Evolutionary conservation across 37 sponge, comb jelly and placozoan species (phyloP).

Genomic region (Bolinopsis microptera): DNA sequence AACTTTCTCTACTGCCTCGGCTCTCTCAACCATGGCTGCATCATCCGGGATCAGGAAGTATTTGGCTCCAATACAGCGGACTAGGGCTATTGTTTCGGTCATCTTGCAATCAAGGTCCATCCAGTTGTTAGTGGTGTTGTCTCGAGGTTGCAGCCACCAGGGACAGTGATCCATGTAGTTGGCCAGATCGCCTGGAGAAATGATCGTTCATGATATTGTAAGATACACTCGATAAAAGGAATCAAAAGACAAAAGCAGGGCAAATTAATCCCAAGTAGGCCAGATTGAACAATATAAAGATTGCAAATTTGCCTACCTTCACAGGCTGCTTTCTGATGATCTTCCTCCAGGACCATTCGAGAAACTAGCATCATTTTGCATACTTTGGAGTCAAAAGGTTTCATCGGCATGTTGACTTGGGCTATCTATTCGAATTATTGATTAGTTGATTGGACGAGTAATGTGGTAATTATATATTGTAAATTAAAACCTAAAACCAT

Average conservation of each 20-base stretch:
- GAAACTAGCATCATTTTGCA: slow-evolving; percentile 24
- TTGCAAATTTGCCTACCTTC: too few species aligned
- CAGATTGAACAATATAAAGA: too few species aligned
- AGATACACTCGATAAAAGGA: not conserved
- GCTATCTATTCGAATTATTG: too few species aligned
- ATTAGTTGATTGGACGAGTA: too few species aligned
- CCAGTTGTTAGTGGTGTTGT: slow-evolving; percentile 53
- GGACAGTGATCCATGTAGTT: slow-evolving; percentile 46
- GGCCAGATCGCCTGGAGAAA: slow-evolving; percentile 25
- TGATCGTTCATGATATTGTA: not conserved
- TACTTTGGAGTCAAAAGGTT: slow-evolving; percentile 11
- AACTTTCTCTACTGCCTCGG: not conserved
- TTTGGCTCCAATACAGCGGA: not conserved
- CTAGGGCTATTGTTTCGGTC: slow-evolving; percentile 30
- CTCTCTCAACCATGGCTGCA: slow-evolving; percentile 3
- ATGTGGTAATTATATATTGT: too few species aligned
- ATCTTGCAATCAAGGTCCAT: slow-evolving; percentile 48
- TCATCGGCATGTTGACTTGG: slow-evolving; percentile 30
- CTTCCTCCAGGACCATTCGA: slow-evolving; percentile 7
- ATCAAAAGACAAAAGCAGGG: not conserved
- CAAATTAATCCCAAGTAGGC: not conserved
- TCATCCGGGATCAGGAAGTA: slow-evolving; percentile 53
- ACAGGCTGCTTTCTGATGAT: slow-evolving; percentile 8
- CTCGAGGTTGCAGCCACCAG: not conserved
- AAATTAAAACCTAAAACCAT: too few species aligned